A percentile compares a stretch with the other conserved stretches of the same genome.
Evolutionary conservation across 1,140 invertebrate genomes (phyloP).

Genomic region (Acromyrmex echinatior): DNA sequence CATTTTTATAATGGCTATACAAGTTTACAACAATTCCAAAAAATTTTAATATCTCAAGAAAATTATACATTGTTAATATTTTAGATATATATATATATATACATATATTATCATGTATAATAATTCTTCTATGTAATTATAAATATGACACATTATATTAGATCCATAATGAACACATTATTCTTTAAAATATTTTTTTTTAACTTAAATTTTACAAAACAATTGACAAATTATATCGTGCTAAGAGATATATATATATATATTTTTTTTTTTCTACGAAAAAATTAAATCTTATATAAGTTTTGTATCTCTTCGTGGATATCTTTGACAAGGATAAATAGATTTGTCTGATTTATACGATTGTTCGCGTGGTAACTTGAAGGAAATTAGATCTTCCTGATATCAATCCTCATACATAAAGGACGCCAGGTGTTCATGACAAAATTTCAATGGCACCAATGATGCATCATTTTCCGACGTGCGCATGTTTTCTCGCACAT

Average conservation of each 20-base stretch:
- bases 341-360: not conserved
- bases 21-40: not conserved
- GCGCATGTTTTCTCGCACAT: constrained; percentile 15
- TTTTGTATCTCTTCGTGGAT: not conserved
- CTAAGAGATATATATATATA: no score
- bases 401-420: constrained; percentile 1
- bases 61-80: not conserved
- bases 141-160: no score
- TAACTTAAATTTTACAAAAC: not conserved
- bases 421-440: not conserved
- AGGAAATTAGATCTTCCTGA: not conserved
- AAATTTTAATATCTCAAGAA: not conserved
- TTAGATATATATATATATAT: not conserved
- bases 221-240: no score
- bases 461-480: constrained; percentile 11
- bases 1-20: not conserved
- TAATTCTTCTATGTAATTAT: no score
- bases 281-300: not conserved
- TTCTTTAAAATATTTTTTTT: not conserved
- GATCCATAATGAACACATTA: not conserved
- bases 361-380: not conserved
- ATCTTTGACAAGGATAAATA: not conserved
- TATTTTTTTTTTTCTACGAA: not conserved
- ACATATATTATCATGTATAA: no score
- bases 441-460: not conserved